A percentile compares a stretch with the other conserved stretches of the same genome.
These are phyloP conservation scores for Neodiprion virginianus DNA, from an alignment of 1,140 invertebrate genomes.

Conservation along the genomic window DNA sequence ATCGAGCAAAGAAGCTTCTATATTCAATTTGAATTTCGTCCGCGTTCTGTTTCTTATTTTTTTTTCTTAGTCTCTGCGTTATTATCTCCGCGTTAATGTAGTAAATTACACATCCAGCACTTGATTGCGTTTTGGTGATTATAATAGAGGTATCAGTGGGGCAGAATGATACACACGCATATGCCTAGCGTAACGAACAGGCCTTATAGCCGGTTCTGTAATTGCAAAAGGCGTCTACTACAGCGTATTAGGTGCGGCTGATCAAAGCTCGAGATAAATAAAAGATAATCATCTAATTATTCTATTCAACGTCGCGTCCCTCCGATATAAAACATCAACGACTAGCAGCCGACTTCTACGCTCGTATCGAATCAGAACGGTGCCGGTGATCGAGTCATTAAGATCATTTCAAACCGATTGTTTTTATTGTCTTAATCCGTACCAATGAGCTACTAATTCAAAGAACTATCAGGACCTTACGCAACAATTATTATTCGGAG, in stretches of 20 bases:
- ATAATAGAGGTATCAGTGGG: conserved; percentile 60
- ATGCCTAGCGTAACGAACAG: too few relatives aligned
- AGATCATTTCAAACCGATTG: conserved; percentile 26
- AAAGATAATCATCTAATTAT: conserved; percentile 57
- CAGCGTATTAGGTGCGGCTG: conserved; percentile 42
- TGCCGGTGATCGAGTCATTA: conserved; percentile 39
- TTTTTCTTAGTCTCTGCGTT: too few relatives aligned
- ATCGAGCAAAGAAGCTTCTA: too few relatives aligned
- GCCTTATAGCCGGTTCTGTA: conserved; percentile 31
- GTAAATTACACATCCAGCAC: too few relatives aligned
- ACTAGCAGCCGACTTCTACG: conserved; percentile 10
- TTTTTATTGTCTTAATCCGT: conserved; percentile 11
- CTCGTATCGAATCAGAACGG: conserved; percentile 27
- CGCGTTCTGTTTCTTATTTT: too few relatives aligned
- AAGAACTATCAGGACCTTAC: background rate
- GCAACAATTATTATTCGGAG: too few relatives aligned
- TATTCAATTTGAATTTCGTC: too few relatives aligned
- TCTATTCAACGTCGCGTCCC: conserved; percentile 40
- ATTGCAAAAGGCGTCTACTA: conserved; percentile 54
- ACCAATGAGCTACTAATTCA: background rate
- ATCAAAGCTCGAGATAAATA: conserved; percentile 56
- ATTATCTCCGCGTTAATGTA: too few relatives aligned
- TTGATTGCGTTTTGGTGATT: conserved; percentile 37
- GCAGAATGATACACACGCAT: conserved; percentile 41
- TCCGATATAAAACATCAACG: background rate